Base-by-base conservation (phyloP, 2,888 invertebrate species). In the Cerceris rybyensis region DNA sequence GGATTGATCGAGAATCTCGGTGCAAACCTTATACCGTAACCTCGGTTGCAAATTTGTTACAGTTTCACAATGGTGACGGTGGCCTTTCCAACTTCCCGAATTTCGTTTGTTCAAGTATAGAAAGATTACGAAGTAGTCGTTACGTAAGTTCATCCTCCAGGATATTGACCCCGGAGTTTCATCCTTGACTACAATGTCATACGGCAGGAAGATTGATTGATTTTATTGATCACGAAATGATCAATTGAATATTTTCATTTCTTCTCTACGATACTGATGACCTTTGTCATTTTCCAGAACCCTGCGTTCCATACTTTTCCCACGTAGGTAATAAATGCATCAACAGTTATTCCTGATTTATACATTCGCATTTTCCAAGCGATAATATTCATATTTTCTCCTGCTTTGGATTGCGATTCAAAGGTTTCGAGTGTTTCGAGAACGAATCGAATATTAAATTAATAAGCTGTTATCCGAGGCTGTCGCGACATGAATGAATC, bases 111-210 rank as follows among this genome's bases (percentile, higher is more conserved):
- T 13, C 28, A 58, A 70, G 57, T 60, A 71, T 59, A 14, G 68
- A 74, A 83, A 65, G 66, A 59, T 82, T 70, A 65, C 39, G 50
- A 64, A 46, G 57, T 9, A 41, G 42, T 28, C 2, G 41, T 83
- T 77, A 73, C 60, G 73, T 70, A 75, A 82, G 61, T 11, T 11
- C 8, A 75, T 68, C 71, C 43, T 58, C 4, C 68, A 72, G 78
- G 78, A 69, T 78, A 70, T 82, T 85, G 82, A 68, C 66, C 66
- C 39, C 14, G 16, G n/a, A n/a, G 66, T 55, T 43, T 78, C 71
- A 81, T 82, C 80, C 78, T 82, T 75, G 75, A 71, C 69, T 72
- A 68, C 6, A 54, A 46, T 50, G 60, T 75, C 64, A 16, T 63
- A 70, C 41, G 39, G 54, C 49, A 60, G 57, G 57, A 70, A 49